These are phyloP conservation scores for Caenorhabditis sp. DNA, from an alignment of 2,888 invertebrate species.

Conservation along the genomic window DNA sequence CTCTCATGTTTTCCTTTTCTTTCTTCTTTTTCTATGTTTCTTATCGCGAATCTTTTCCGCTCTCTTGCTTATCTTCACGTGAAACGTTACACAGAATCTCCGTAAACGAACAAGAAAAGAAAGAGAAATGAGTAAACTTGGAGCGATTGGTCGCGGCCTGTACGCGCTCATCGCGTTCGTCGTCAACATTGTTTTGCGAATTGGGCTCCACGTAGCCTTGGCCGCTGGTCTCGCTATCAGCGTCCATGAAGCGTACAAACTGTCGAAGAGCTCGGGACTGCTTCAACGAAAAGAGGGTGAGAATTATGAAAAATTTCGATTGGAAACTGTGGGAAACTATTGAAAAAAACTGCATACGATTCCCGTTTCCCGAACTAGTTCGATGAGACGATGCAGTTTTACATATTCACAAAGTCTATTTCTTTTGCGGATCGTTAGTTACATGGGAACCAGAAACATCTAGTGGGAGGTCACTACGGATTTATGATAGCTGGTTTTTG, in stretches of 20 bases:
- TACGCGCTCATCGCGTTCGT: conserved; percentile 74
- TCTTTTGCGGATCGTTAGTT: conserved; percentile 1
- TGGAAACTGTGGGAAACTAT: neutral
- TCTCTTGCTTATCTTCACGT: conserved; percentile 45
- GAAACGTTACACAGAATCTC: conserved; percentile 38
- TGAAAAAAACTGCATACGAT: neutral
- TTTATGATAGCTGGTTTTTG: conserved; percentile 44
- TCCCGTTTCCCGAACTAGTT: neutral
- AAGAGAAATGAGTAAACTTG: conserved; percentile 75
- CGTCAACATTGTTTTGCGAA: conserved; percentile 62
- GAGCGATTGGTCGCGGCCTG: conserved; percentile 74
- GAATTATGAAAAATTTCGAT: neutral
- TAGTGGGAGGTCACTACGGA: conserved; percentile 34
- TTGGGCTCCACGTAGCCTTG: conserved; percentile 72
- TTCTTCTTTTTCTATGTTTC: conserved; percentile 26
- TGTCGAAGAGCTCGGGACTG: conserved; percentile 69
- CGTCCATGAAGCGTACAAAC: conserved; percentile 73
- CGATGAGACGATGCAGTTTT: neutral
- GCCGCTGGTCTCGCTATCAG: conserved; percentile 76
- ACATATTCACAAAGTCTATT: neutral
- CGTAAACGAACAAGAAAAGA: conserved; percentile 8
- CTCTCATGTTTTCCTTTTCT: conserved; percentile 38
- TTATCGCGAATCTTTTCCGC: conserved; percentile 26
- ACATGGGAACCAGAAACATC: conserved; percentile 15
- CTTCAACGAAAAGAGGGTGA: conserved; percentile 75